Evolutionary conservation across 2,888 invertebrate genomes (phyloP).

Genomic region (Cyaniris semiargus): DNA sequence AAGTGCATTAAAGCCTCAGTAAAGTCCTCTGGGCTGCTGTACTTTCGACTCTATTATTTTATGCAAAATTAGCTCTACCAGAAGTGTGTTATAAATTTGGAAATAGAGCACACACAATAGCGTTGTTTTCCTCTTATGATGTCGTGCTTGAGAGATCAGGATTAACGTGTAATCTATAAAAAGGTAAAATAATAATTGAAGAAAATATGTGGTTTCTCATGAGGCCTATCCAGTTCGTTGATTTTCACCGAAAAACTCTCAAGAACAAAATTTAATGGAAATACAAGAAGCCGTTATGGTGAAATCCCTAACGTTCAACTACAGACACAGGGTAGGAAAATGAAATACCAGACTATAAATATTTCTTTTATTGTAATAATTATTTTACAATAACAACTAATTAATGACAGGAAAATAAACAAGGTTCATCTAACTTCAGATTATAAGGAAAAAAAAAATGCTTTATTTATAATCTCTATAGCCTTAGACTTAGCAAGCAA

Average conservation of each 20-base stretch:
- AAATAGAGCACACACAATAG: constrained; percentile 52
- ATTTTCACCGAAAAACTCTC: neutral
- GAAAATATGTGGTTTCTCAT: neutral
- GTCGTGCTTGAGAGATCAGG: constrained; percentile 23
- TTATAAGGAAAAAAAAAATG: neutral
- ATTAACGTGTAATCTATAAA: neutral
- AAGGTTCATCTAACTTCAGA: neutral
- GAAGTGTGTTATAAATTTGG: constrained; percentile 60
- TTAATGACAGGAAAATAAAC: constrained; percentile 43
- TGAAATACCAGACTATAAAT: constrained; percentile 46
- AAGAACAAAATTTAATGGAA: neutral
- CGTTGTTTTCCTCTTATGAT: constrained; percentile 49
- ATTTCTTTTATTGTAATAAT: constrained; percentile 61
- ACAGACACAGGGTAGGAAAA: neutral
- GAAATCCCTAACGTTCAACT: neutral
- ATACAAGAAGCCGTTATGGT: no score
- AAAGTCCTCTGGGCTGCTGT: constrained; percentile 49
- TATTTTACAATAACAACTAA: constrained; percentile 70
- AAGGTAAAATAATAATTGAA: neutral
- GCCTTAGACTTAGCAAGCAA: neutral
- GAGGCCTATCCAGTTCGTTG: neutral
- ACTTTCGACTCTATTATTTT: constrained; percentile 60
- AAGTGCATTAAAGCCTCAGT: constrained; percentile 66
- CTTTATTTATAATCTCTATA: neutral
- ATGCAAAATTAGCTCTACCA: constrained; percentile 63